Base-by-base conservation (phyloP, 30 jellyfish, hydroid and myxozoan species). In the Mastigias papua region DNA sequence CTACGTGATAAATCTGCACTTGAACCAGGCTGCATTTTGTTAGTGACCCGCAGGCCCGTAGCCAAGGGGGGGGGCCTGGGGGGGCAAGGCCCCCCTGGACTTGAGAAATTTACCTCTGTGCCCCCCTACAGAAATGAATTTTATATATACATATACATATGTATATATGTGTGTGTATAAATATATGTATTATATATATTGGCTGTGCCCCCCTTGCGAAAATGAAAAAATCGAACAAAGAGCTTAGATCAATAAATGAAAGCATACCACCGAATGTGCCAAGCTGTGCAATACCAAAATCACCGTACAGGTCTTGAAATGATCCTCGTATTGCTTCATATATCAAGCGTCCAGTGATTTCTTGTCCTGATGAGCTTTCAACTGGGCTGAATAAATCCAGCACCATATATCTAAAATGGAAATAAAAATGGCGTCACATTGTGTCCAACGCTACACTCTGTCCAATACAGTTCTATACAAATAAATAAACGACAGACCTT, bases 301-400 rank as follows among this genome's bases (percentile, higher is more conserved):
- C 88, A 19, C 88, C 88, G 58, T 77, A 77, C 48, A 77, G 49
- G 17, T 77, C 77, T 25, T 77, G 88, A 46, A 25, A 77, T 19
- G 42, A 34, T 26, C 42, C 58, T 23, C 58, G 54, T 9, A 77
- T 62, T 77, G 63, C 64, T 51, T 29, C 35, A 77, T 28, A 77
- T 10, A 77, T 57, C 48, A 67, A 16, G 17, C 60, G 1, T 3
- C 77, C 88, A 19, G 88, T 50, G 32, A 77, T 17, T 8, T 34
- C 25, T 20, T 77, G 68, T n/a, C n/a, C n/a, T 2, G 66, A 46
- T 17, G 0, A 32, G 61, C 31, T 67, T 28, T 77, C 46, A 21
- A 49, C 49, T 10, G 57, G 34, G 17, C 88, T 33, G 16, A 17
- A 30, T 28, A 77, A 34, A 13, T 57, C 75, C 8, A 77, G 75